These are phyloP conservation scores for Hermaeophaga mercurialis DNA, from an alignment of 2,888 invertebrate genomes.

Conservation along the genomic window DNA sequence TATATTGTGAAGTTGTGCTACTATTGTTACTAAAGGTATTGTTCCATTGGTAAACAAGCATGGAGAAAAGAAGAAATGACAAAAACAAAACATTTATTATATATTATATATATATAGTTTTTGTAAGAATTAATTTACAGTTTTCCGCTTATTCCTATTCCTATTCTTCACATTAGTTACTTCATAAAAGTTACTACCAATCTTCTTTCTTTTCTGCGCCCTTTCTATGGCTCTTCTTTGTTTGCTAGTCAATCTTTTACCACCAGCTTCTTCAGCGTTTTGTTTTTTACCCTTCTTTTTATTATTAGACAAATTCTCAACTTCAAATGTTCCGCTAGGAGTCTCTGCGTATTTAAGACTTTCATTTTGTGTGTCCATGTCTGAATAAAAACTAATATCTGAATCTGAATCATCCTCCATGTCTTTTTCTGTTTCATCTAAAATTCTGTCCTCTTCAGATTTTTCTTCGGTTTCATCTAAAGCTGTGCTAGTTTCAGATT, in stretches of 20 bases:
- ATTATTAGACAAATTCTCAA: constrained; percentile 51
- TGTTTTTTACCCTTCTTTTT: constrained; percentile 38
- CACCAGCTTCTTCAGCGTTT: constrained; percentile 43
- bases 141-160: constrained; percentile 72
- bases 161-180: constrained; percentile 87
- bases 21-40: too few species aligned
- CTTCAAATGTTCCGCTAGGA: constrained; percentile 59
- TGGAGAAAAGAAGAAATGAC: too few species aligned
- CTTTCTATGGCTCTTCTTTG: constrained; percentile 77
- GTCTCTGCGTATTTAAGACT: constrained; percentile 56
- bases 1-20: too few species aligned
- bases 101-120: too few species aligned
- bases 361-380: constrained; percentile 66
- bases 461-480: constrained; percentile 47
- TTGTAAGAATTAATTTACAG: too few species aligned
- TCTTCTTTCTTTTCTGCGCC: constrained; percentile 76
- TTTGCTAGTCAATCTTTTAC: constrained; percentile 73
- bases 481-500: constrained; percentile 58
- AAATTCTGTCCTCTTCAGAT: constrained; percentile 39
- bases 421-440: constrained; percentile 27
- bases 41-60: too few species aligned
- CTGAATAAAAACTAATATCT: constrained; percentile 72
- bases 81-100: too few species aligned
- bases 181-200: constrained; percentile 90
- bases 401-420: constrained; percentile 60